phyloP scores from a whole-genome alignment of 2,888 invertebrate genomes.

The Melinaea marsaeus region DNA sequence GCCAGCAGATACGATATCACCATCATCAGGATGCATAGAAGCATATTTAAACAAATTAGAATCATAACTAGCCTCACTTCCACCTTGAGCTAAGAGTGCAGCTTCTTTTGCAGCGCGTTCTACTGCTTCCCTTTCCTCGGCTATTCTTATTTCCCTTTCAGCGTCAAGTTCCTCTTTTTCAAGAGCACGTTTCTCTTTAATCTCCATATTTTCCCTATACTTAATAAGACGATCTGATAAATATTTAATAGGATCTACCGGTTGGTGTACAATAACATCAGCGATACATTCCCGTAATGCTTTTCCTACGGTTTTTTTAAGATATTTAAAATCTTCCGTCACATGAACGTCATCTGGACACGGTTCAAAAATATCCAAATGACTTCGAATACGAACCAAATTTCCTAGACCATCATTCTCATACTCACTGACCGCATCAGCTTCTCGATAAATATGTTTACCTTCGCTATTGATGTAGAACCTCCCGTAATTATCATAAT shows the following conservation, averaged over 20 bases:
- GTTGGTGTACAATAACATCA: slow-evolving; percentile 62
- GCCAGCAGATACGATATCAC: slow-evolving; percentile 39
- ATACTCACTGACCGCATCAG: slow-evolving; percentile 62
- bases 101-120: slow-evolving; percentile 57
- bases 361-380: slow-evolving; percentile 53
- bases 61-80: slow-evolving; percentile 66
- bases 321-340: slow-evolving; percentile 66
- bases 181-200: slow-evolving; percentile 49
- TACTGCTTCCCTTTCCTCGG: slow-evolving; percentile 56
- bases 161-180: slow-evolving; percentile 55
- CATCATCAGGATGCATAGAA: slow-evolving; percentile 45
- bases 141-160: slow-evolving; percentile 54
- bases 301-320: slow-evolving; percentile 58
- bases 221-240: slow-evolving; percentile 55
- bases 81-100: slow-evolving; percentile 49
- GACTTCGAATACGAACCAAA: slow-evolving; percentile 64
- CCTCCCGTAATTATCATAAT: slow-evolving; percentile 66
- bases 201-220: slow-evolving; percentile 62
- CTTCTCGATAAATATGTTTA: slow-evolving; percentile 65
- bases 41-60: slow-evolving; percentile 59
- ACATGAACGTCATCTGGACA: slow-evolving; percentile 64
- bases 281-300: slow-evolving; percentile 64
- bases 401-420: slow-evolving; percentile 72
- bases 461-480: slow-evolving; percentile 62
- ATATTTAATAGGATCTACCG: slow-evolving; percentile 66